Conservation (phyloP, 2,888 invertebrate genomes). For the Drosophila longiperda region DNA sequence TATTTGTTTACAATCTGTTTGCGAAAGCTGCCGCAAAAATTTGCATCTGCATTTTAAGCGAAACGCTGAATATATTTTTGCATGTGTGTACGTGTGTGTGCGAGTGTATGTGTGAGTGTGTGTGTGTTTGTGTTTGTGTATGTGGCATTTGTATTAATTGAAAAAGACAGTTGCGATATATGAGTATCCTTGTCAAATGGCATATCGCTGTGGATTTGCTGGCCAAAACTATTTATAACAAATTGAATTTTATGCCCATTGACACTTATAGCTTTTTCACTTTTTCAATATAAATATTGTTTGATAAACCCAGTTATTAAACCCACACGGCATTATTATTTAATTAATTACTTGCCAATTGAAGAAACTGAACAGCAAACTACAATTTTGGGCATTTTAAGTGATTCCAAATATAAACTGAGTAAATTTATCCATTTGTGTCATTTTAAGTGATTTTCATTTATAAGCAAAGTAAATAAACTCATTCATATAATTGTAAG, state of each 20-base stretch:
- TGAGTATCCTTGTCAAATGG: background rate
- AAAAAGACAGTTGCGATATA: slow-evolving; percentile 61
- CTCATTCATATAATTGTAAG: background rate
- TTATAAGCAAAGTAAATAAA: background rate
- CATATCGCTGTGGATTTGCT: slow-evolving; percentile 24
- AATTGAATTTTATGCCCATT: slow-evolving; percentile 59
- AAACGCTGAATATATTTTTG: slow-evolving; percentile 28
- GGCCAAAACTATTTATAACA: slow-evolving; percentile 16
- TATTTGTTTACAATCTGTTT: slow-evolving; percentile 81
- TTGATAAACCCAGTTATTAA: slow-evolving; percentile 19
- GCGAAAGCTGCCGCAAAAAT: slow-evolving; percentile 69
- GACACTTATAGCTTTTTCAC: slow-evolving; percentile 36
- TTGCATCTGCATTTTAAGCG: slow-evolving; percentile 63
- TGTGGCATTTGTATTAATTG: slow-evolving; percentile 61
- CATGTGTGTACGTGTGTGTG: slow-evolving; percentile 15
- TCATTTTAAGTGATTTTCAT: background rate
- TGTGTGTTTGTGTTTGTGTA: slow-evolving; percentile 18
- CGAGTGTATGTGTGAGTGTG: slow-evolving; percentile 13
- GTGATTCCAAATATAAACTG: background rate
- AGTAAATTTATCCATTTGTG: background rate
- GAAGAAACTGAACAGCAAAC: background rate
- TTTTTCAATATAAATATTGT: slow-evolving; percentile 2
- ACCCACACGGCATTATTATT: background rate
- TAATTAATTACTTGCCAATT: background rate
- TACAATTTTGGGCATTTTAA: background rate